Conservation (phyloP, 2,797 vertebrate species). For the Erethizon dorsatum region DNA sequence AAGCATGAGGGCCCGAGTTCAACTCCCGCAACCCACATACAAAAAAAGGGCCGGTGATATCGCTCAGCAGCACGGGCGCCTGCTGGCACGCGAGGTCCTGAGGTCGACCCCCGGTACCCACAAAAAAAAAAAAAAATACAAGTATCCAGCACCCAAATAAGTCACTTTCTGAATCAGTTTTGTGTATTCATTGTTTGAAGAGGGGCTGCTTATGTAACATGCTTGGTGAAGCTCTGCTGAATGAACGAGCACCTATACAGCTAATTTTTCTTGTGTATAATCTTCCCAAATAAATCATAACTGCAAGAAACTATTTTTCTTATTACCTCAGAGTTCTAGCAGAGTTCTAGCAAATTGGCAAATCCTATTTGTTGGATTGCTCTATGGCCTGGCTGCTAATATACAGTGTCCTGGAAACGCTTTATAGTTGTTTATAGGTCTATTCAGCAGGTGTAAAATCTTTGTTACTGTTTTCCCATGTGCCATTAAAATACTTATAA, state of each 20-base stretch:
- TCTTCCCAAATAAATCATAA: neutral
- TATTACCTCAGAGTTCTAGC: neutral
- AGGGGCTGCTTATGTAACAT: neutral
- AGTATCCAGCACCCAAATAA: neutral
- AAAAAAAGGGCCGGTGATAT: too few relatives aligned
- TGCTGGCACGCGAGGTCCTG: too few relatives aligned
- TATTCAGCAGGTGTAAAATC: neutral
- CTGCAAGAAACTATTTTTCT: neutral
- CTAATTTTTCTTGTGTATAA: neutral
- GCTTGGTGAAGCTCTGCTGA: slow-evolving; percentile 2
- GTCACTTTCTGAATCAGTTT: neutral
- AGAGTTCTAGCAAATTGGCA: neutral
- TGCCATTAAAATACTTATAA: slow-evolving; percentile 41
- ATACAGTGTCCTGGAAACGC: neutral
- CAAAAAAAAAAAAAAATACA: neutral
- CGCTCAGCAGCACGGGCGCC: too few relatives aligned
- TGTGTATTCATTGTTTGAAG: slow-evolving; percentile 1
- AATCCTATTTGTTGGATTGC: neutral
- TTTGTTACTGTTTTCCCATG: neutral
- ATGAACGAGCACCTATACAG: neutral
- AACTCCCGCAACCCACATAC: too few relatives aligned
- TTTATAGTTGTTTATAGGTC: neutral
- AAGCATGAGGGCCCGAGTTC: too few relatives aligned
- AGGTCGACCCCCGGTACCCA: too few relatives aligned
- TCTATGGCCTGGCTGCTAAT: neutral